Conservation (phyloP, 1,140 invertebrate genomes). For the Daktulosphaira vitifoliae region DNA sequence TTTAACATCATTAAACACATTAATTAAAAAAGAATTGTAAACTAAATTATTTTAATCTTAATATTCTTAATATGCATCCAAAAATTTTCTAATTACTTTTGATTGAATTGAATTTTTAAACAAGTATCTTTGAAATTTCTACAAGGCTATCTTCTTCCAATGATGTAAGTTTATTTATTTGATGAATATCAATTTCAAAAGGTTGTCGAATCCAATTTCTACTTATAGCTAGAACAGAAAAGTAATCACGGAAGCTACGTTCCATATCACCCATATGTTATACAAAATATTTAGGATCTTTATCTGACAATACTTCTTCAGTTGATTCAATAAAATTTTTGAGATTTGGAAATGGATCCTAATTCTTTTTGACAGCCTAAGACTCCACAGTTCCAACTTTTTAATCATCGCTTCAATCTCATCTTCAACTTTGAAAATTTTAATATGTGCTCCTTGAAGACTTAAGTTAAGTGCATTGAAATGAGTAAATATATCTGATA, state of each 20-base stretch:
- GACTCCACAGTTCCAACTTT: background rate
- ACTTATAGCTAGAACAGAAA: background rate
- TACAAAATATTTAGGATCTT: background rate
- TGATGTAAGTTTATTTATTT: slow-evolving; percentile 2
- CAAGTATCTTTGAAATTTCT: background rate
- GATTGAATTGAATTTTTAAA: background rate
- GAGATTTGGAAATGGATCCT: background rate
- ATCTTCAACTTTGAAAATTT: background rate
- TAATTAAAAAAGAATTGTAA: no score
- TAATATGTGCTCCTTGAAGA: background rate
- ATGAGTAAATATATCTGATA: background rate
- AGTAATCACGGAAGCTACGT: background rate
- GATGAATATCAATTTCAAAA: slow-evolving; percentile 6
- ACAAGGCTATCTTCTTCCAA: slow-evolving; percentile 5
- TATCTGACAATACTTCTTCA: background rate
- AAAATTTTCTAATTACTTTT: background rate
- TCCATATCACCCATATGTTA: background rate
- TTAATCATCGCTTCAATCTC: slow-evolving; percentile 6
- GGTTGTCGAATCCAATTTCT: background rate
- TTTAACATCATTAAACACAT: no score
- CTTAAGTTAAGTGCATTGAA: slow-evolving; percentile 46
- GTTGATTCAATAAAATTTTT: background rate
- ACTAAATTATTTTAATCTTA: no score
- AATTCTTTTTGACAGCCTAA: background rate
- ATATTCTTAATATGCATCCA: no score